phyloP scores from a whole-genome alignment of 2,113 vertebrate species.

The Nesogale talazaci region DNA sequence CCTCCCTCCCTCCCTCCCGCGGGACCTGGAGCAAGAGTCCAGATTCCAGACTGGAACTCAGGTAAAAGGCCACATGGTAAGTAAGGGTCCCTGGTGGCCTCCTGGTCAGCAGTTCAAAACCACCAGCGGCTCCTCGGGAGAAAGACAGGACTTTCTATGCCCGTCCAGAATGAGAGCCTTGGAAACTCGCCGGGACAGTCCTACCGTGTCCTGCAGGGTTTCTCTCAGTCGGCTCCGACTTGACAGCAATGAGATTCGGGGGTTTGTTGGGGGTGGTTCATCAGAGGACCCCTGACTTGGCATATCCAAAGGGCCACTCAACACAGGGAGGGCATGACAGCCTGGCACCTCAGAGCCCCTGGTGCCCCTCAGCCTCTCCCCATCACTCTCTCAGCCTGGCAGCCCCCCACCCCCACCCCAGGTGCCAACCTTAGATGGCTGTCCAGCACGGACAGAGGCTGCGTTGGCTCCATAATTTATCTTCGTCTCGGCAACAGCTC shows the following conservation, averaged over 20 bases:
- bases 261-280: not conserved
- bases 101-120: too few relatives aligned
- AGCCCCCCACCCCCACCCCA: too few relatives aligned
- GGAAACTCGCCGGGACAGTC: too few relatives aligned
- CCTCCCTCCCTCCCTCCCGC: too few relatives aligned
- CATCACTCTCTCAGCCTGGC: too few relatives aligned
- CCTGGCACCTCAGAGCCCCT: not conserved
- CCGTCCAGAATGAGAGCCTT: too few relatives aligned
- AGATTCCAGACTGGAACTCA: not conserved
- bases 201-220: too few relatives aligned
- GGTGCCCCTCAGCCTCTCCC: not conserved
- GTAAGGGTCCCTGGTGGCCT: too few relatives aligned
- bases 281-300: not conserved
- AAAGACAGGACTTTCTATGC: too few relatives aligned
- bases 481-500: not conserved
- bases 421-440: not conserved
- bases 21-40: not conserved
- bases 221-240: too few relatives aligned
- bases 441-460: not conserved
- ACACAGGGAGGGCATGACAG: not conserved
- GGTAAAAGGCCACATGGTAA: not conserved
- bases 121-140: too few relatives aligned
- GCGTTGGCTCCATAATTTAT: not conserved
- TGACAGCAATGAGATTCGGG: not conserved
- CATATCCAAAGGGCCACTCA: rapidly evolving